A percentile compares a stretch with the other conserved stretches of the same genome.
phyloP scores from a whole-genome alignment of 35 echinoderm and acorn worm species.

The Diadema setosum region DNA sequence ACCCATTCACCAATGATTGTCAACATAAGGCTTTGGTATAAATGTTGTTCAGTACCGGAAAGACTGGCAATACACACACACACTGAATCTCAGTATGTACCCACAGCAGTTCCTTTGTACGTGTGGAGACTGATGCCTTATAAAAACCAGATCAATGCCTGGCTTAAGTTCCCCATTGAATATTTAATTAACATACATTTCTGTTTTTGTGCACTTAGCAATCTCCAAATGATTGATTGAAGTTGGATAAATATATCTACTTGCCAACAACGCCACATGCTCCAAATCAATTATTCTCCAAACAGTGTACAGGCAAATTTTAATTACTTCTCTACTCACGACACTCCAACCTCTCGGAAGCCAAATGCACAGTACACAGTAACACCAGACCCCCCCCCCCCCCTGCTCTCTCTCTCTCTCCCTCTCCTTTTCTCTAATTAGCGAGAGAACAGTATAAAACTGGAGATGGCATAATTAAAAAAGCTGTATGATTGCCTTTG shows the following conservation, averaged over 20 bases:
- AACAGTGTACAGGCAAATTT: slow-evolving; percentile 21
- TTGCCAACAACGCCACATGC: slow-evolving; percentile 4
- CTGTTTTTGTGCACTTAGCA: neutral
- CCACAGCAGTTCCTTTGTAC: neutral
- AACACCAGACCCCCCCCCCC: neutral
- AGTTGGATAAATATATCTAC: slow-evolving; percentile 16
- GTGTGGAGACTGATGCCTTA: neutral
- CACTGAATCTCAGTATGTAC: too few relatives aligned
- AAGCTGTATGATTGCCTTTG: neutral
- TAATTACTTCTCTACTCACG: slow-evolving; percentile 19
- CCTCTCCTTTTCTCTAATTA: neutral
- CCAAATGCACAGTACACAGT: slow-evolving; percentile 13
- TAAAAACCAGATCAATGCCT: neutral
- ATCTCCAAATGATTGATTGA: neutral
- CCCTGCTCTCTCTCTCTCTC: neutral
- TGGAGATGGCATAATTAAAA: slow-evolving; percentile 25
- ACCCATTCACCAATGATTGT: too few relatives aligned
- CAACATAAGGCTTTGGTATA: too few relatives aligned
- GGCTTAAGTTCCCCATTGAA: neutral
- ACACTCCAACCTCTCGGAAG: neutral
- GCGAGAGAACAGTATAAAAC: neutral
- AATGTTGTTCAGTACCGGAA: too few relatives aligned
- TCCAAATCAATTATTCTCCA: slow-evolving; percentile 7
- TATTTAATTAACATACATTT: slow-evolving; percentile 28
- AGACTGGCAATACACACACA: too few relatives aligned